Conservation (phyloP, 2,888 invertebrate species). For the Julus scandinavius region DNA sequence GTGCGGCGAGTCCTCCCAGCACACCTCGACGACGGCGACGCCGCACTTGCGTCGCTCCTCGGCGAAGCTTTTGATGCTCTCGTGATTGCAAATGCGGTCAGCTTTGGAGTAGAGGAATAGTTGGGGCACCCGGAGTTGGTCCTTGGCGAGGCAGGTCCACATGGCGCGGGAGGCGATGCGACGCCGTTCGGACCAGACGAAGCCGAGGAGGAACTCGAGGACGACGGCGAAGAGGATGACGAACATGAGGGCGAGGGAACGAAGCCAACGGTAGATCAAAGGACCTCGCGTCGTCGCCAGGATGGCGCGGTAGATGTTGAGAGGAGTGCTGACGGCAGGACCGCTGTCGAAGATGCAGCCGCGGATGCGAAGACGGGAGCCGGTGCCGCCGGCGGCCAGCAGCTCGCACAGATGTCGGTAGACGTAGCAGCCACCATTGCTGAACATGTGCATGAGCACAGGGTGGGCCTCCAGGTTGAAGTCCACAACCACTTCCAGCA, state of each 20-base stretch:
- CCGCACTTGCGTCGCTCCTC: slow-evolving; percentile 72
- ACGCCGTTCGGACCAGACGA: slow-evolving; percentile 67
- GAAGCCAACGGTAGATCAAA: slow-evolving; percentile 52
- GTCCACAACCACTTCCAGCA: slow-evolving; percentile 75
- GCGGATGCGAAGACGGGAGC: slow-evolving; percentile 66
- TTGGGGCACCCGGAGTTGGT: slow-evolving; percentile 74
- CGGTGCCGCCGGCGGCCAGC: background rate
- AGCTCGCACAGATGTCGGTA: slow-evolving; percentile 76
- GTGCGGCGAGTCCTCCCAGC: slow-evolving; percentile 79
- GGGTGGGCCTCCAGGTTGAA: slow-evolving; percentile 77
- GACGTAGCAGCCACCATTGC: slow-evolving; percentile 79
- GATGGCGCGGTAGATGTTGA: slow-evolving; percentile 68
- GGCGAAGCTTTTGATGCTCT: slow-evolving; percentile 77
- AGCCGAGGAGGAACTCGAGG: slow-evolving; percentile 64
- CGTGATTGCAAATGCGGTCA: slow-evolving; percentile 75
- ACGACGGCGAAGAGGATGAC: slow-evolving; percentile 71
- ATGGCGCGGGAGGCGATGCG: slow-evolving; percentile 54
- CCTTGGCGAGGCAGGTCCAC: slow-evolving; percentile 66
- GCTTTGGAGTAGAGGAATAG: slow-evolving; percentile 79
- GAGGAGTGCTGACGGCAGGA: slow-evolving; percentile 69
- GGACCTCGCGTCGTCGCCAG: slow-evolving; percentile 71
- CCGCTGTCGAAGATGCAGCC: slow-evolving; percentile 80
- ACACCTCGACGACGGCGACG: slow-evolving; percentile 72
- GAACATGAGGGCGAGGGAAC: slow-evolving; percentile 62
- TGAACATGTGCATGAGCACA: slow-evolving; percentile 79